A percentile compares a stretch with the other conserved stretches of the same genome.
These are phyloP conservation scores for Drosophila micromelanica DNA, from an alignment of 1,140 invertebrate genomes.

Conservation along the genomic window DNA sequence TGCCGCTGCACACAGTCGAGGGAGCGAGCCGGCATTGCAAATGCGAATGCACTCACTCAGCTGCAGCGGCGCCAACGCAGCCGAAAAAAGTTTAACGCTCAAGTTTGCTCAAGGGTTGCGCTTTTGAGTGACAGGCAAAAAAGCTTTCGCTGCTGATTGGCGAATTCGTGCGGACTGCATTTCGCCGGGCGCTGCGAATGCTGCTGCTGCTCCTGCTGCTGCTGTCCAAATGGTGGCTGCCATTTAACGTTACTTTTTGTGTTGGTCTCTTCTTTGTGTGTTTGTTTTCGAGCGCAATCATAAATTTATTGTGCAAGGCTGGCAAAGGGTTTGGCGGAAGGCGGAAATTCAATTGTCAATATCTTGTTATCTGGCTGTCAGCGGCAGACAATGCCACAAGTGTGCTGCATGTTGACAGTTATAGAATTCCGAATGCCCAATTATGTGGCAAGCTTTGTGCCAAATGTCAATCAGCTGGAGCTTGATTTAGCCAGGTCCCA, in stretches of 20 bases:
- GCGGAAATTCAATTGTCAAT: background rate
- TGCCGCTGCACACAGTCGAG: slow-evolving; percentile 18
- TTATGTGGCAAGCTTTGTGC: slow-evolving; percentile 13
- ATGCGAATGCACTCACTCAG: slow-evolving; percentile 52
- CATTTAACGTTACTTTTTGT: slow-evolving; percentile 36
- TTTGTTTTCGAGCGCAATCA: slow-evolving; percentile 55
- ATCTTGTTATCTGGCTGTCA: slow-evolving; percentile 7
- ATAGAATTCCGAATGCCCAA: background rate
- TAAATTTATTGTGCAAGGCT: slow-evolving; percentile 76
- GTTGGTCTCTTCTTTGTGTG: slow-evolving; percentile 13
- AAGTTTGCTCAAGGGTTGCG: slow-evolving; percentile 65
- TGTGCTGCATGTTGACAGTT: slow-evolving; percentile 21
- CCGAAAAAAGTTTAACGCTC: slow-evolving; percentile 52
- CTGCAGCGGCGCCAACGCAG: slow-evolving; percentile 23
- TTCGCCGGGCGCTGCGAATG: slow-evolving; percentile 25
- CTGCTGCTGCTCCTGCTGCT: slow-evolving; percentile 24
- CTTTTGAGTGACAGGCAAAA: slow-evolving; percentile 36
- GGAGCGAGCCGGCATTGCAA: slow-evolving; percentile 32
- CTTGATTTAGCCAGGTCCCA: too few relatives aligned
- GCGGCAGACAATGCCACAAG: slow-evolving; percentile 25
- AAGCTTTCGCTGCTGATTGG: slow-evolving; percentile 47
- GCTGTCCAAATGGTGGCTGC: slow-evolving; percentile 43
- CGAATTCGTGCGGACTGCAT: slow-evolving; percentile 30
- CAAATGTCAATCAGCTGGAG: background rate
- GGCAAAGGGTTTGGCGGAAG: background rate